These are phyloP conservation scores for Eucidaris tribuloides DNA, from an alignment of 35 echinoderm and acorn worm genomes.

Conservation along the genomic window DNA sequence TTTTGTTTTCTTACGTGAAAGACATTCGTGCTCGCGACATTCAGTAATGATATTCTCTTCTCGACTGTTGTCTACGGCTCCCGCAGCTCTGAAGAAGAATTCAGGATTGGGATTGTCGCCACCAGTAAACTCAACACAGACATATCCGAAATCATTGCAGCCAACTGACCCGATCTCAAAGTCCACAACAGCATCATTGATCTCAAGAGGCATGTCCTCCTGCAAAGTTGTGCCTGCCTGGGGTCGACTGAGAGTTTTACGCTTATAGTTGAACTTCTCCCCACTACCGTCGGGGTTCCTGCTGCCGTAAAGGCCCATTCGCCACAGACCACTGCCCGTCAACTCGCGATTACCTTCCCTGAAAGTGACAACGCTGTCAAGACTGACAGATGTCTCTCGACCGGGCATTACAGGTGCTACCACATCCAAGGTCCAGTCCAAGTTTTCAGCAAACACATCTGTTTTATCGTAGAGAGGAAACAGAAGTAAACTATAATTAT, in stretches of 20 bases:
- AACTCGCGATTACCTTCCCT: slow-evolving; percentile 47
- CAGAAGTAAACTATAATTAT: no score
- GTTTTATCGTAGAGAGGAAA: no score
- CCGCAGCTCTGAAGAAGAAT: slow-evolving; percentile 39
- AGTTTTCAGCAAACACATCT: slow-evolving; percentile 40
- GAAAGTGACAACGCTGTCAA: slow-evolving; percentile 51
- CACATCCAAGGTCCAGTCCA: slow-evolving; percentile 30
- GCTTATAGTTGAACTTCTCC: slow-evolving; percentile 52
- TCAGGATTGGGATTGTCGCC: slow-evolving; percentile 64
- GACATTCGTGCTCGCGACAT: slow-evolving; percentile 73
- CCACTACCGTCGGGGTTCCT: slow-evolving; percentile 48
- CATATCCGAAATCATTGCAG: slow-evolving; percentile 69
- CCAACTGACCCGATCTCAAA: slow-evolving; percentile 81
- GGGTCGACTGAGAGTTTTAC: slow-evolving; percentile 12
- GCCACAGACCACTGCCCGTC: slow-evolving; percentile 63
- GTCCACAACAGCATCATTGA: slow-evolving; percentile 39
- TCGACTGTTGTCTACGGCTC: background rate
- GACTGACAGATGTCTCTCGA: slow-evolving; percentile 27
- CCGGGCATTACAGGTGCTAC: slow-evolving; percentile 24
- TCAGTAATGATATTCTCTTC: slow-evolving; percentile 30
- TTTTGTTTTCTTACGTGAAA: slow-evolving; percentile 81
- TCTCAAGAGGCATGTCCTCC: slow-evolving; percentile 22
- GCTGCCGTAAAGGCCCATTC: slow-evolving; percentile 78
- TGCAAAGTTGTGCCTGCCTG: slow-evolving; percentile 22
- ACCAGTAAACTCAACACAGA: slow-evolving; percentile 83